These are phyloP conservation scores for Mormyrops boulengeri DNA, from an alignment of 2,797 vertebrate species.

Conservation along the genomic window DNA sequence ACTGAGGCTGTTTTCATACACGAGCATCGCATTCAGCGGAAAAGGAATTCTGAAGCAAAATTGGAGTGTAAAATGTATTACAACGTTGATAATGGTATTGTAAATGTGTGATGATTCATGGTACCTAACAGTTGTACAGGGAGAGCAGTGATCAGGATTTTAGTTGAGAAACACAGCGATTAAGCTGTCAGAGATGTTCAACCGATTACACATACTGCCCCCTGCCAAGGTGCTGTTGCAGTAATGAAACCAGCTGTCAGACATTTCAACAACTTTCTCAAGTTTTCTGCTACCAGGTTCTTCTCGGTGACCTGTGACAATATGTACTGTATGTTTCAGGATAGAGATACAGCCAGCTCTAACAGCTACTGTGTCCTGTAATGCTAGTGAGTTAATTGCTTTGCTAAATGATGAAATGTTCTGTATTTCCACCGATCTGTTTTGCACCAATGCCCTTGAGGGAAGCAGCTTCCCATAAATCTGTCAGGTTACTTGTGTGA, in stretches of 20 bases:
- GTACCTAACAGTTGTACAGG: background rate
- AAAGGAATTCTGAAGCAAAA: background rate
- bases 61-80: background rate
- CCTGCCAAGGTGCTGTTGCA: background rate
- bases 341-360: background rate
- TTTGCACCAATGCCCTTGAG: background rate
- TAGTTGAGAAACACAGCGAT: background rate
- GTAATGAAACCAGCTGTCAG: background rate
- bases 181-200: background rate
- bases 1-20: background rate
- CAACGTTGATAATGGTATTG: background rate
- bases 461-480: background rate
- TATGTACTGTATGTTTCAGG: background rate
- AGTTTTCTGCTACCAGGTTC: background rate
- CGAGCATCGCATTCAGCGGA: background rate
- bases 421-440: background rate
- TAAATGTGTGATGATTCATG: background rate
- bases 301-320: background rate
- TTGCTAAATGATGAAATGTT: background rate
- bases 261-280: background rate
- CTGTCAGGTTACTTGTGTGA: background rate
- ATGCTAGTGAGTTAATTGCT: background rate
- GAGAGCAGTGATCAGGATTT: background rate
- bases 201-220: background rate
- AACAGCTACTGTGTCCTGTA: background rate